A percentile compares a stretch with the other conserved stretches of the same genome.
Evolutionary conservation across 2,888 invertebrate genomes (phyloP).

Genomic region (Lepidonotus clava): DNA sequence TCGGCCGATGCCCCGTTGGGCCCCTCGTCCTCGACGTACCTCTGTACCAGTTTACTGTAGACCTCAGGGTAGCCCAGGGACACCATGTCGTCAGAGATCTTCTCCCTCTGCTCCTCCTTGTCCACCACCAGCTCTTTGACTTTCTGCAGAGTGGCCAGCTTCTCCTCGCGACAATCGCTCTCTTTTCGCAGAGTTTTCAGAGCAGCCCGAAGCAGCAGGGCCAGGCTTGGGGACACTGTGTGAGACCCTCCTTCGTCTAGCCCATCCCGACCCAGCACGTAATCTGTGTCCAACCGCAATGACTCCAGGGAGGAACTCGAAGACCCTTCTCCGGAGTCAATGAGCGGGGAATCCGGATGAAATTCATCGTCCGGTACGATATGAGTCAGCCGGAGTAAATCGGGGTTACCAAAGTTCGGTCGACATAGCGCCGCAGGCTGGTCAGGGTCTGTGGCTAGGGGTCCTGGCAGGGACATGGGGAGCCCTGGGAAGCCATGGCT

Average conservation of each 20-base stretch:
- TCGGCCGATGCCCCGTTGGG: not conserved
- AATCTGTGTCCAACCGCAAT: not conserved
- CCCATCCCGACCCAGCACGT: not conserved
- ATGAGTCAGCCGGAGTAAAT: constrained; percentile 26
- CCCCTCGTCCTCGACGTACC: constrained; percentile 9
- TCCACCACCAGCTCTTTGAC: constrained; percentile 46
- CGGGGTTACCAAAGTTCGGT: not conserved
- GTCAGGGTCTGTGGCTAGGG: not conserved
- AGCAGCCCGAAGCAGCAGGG: not conserved
- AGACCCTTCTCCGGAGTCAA: constrained; percentile 38
- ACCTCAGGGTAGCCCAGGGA: constrained; percentile 48
- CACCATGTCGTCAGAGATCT: constrained; percentile 46
- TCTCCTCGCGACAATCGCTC: constrained; percentile 29
- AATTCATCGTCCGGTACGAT: constrained; percentile 29
- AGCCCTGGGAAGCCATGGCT: constrained; percentile 6
- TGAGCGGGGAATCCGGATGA: constrained; percentile 14
- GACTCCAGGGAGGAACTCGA: constrained; percentile 40
- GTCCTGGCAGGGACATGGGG: not conserved
- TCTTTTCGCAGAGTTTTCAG: constrained; percentile 23
- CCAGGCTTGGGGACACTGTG: not conserved
- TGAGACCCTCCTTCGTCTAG: not conserved
- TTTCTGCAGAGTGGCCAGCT: constrained; percentile 26
- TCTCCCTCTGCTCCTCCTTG: constrained; percentile 51
- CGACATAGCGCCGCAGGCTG: not conserved
- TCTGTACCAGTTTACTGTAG: not conserved